Base-by-base conservation (phyloP, 2,797 vertebrate genomes). In the Alosa sapidissima region DNA sequence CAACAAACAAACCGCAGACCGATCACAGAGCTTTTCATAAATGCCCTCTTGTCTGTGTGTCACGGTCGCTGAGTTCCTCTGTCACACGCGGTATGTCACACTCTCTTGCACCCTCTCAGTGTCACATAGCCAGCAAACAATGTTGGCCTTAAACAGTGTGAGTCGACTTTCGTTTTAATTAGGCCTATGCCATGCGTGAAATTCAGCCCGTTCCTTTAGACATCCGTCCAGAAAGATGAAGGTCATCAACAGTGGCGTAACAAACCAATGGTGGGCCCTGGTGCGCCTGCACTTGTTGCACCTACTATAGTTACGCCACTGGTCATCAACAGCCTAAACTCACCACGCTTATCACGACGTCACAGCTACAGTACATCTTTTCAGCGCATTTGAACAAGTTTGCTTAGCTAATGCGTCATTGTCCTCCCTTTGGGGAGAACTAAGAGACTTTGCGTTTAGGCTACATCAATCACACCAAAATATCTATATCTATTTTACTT, bases 41-140 rank as follows among this genome's bases (percentile, higher is more conserved):
- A 16, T 16, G 33, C 24, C 0, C 68, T 75, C 68, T 75, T 41
- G 68, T 75, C 68, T 41, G 68, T 36, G 33, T 75, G 33, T 75
- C 68, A 75, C 33, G 68, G 68, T 45, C 68, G 68, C 33, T 0
- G 7, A 33, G 62, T 68, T 68, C 62, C 62, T 7, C 62, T 5
- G 28, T 28, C 33, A 75, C 68, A 75, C 68, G 68, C 68, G 68
- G 68, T 75, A 75, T 75, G 68, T 75, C 68, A 41, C 68, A 75
- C 68, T 41, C 5, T 75, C 68, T 75, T 33, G 68, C 68, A 75
- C 36, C 68, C 68, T 41, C 68, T 75, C 11, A 13, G 65, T 72
- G 65, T 33, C 65, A 72, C 62, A 68, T 68, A 68, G 24, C 11
- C 24, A 68, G 62, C 24, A 3, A 68, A 68, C 68, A 36, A 75